A percentile compares a stretch with the other conserved stretches of the same genome.
Evolutionary conservation across 2,888 invertebrate species (phyloP).

Genomic region (Anthophora plumipes): DNA sequence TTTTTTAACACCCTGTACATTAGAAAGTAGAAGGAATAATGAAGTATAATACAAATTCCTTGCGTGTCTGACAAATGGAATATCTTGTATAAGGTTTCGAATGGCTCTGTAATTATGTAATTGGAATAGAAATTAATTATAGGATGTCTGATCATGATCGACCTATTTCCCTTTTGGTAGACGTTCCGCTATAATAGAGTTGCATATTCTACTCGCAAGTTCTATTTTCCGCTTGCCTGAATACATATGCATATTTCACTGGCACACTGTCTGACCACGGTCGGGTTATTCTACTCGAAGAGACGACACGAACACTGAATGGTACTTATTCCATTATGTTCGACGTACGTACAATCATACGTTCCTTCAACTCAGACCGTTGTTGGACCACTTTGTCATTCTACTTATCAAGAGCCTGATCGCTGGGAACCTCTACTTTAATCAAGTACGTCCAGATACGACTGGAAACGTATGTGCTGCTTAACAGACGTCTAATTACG

Average conservation of each 20-base stretch:
- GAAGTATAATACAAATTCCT: not conserved
- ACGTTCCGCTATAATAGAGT: not conserved
- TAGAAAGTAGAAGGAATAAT: not conserved
- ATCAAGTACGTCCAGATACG: not conserved
- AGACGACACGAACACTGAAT: not conserved
- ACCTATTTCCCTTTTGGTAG: not conserved
- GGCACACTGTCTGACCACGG: not conserved
- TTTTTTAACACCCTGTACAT: too few relatives aligned
- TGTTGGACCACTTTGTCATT: not conserved
- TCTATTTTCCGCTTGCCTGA: slow-evolving; percentile 21
- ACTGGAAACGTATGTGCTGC: not conserved
- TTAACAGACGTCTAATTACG: slow-evolving; percentile 12
- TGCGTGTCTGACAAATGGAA: not conserved
- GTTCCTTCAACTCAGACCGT: not conserved
- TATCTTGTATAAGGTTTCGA: not conserved
- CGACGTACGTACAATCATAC: not conserved
- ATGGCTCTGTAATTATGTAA: not conserved
- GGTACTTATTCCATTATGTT: not conserved
- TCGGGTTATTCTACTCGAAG: not conserved
- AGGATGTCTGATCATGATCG: not conserved
- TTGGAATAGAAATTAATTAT: not conserved
- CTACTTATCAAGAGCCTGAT: not conserved
- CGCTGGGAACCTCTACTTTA: not conserved
- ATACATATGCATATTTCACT: slow-evolving; percentile 9
- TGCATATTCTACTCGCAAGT: slow-evolving; percentile 1